Percentiles rank a stretch among this genome's conserved stretches.
These are phyloP conservation scores for Chrysolina haemoptera DNA, from an alignment of 2,888 invertebrate genomes.

Conservation along the genomic window DNA sequence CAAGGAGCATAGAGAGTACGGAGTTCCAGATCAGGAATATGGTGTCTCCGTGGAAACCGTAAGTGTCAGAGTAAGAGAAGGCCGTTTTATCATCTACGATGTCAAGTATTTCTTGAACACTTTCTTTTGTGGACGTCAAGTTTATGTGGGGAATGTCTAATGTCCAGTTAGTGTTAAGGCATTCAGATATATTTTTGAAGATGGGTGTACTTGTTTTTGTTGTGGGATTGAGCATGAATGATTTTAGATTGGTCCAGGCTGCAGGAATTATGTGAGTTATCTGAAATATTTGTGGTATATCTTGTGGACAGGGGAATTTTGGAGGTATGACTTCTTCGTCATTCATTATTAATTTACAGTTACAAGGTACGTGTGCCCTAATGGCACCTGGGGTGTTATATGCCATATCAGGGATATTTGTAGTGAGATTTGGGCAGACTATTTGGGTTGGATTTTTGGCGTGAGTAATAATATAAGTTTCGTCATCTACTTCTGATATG, in stretches of 20 bases:
- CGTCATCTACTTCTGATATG: too few relatives aligned
- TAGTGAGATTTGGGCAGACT: background rate
- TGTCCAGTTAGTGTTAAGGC: constrained; percentile 32
- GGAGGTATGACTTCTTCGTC: constrained; percentile 32
- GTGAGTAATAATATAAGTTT: constrained; percentile 30
- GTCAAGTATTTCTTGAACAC: constrained; percentile 22
- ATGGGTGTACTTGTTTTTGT: background rate
- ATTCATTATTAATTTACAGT: constrained; percentile 29
- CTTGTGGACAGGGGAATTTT: background rate
- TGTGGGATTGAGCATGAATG: too few relatives aligned
- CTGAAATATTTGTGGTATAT: too few relatives aligned
- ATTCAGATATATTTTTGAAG: constrained; percentile 24
- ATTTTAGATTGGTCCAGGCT: too few relatives aligned
- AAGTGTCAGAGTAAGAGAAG: background rate
- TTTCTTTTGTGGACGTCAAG: constrained; percentile 28
- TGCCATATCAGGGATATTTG: constrained; percentile 32
- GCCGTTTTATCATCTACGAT: background rate
- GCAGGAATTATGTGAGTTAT: too few relatives aligned
- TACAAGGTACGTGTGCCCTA: constrained; percentile 31
- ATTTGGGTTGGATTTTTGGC: background rate
- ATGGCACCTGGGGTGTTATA: constrained; percentile 28
- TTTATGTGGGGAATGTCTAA: constrained; percentile 26
- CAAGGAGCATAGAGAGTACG: too few relatives aligned
- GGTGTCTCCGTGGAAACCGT: constrained; percentile 29
- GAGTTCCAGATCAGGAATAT: constrained; percentile 13